Conservation (phyloP, 2,888 invertebrate genomes). For the Luperina testacea region DNA sequence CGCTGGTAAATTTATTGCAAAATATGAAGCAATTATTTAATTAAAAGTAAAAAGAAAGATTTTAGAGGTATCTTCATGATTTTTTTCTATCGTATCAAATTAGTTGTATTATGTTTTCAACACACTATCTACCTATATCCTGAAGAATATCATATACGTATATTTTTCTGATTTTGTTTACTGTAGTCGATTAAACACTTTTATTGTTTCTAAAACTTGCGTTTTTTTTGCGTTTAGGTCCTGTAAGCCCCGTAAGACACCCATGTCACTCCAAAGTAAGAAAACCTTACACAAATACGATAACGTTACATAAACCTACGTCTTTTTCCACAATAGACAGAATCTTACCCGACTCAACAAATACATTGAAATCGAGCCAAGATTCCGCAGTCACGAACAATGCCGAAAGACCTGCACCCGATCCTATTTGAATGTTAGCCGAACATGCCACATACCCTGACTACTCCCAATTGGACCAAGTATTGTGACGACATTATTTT, state of each 20-base stretch:
- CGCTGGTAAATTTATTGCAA: too few species aligned
- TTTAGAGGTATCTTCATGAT: too few species aligned
- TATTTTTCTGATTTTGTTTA: too few species aligned
- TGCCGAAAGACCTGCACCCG: conserved; percentile 45
- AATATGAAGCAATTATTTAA: too few species aligned
- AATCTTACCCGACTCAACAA: conserved; percentile 60
- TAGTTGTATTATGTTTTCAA: too few species aligned
- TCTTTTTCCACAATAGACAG: conserved; percentile 45
- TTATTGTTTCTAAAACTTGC: too few species aligned
- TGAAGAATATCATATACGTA: too few species aligned
- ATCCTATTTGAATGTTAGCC: conserved; percentile 54
- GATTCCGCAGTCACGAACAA: conserved; percentile 54
- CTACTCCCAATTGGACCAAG: conserved; percentile 56
- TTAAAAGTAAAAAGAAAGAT: too few species aligned
- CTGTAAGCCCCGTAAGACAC: not conserved
- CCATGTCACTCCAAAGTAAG: conserved; percentile 21
- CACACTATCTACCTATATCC: too few species aligned
- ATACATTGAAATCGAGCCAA: conserved; percentile 58
- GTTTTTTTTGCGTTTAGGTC: too few species aligned
- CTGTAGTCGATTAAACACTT: too few species aligned
- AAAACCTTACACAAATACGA: conserved; percentile 17
- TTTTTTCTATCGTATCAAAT: too few species aligned
- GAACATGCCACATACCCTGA: conserved; percentile 67
- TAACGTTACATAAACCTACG: conserved; percentile 26
- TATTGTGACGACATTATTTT: conserved; percentile 52